Percentiles rank a stretch among this genome's conserved stretches.
Evolutionary conservation across 2,797 vertebrate genomes (phyloP).

Genomic region (Anabas testudineus): DNA sequence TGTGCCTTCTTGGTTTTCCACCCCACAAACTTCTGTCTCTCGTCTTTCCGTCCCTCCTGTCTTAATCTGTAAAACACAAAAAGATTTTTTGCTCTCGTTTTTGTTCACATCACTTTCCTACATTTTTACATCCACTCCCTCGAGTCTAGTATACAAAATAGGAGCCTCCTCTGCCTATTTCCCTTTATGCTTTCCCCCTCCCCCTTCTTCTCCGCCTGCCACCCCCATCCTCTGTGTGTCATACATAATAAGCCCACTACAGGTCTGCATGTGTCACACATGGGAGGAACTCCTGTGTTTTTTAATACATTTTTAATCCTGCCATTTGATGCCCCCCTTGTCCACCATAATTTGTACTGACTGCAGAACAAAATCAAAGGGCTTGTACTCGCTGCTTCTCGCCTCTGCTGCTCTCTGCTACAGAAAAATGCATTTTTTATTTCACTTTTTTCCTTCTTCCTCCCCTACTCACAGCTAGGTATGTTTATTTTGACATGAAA

Average conservation of each 20-base stretch:
- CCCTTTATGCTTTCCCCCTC: constrained; percentile 41
- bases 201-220: constrained; percentile 16
- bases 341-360: constrained; percentile 84
- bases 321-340: constrained; percentile 82
- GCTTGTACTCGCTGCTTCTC: constrained; percentile 67
- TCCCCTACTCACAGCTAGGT: constrained; percentile 60
- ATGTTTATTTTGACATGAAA: constrained; percentile 81
- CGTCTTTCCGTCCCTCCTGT: constrained; percentile 17
- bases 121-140: constrained; percentile 22
- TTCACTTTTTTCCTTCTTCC: constrained; percentile 18
- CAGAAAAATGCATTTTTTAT: constrained; percentile 75
- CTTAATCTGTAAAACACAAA: constrained; percentile 26
- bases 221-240: constrained; percentile 63
- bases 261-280: constrained; percentile 78
- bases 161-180: constrained; percentile 45
- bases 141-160: constrained; percentile 50
- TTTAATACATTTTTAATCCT: constrained; percentile 85
- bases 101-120: constrained; percentile 37
- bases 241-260: constrained; percentile 75
- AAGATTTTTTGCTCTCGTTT: constrained; percentile 27
- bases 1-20: background rate
- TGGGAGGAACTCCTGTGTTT: constrained; percentile 82
- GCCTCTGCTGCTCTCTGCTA: constrained; percentile 67
- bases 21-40: constrained; percentile 6
- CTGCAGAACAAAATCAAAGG: constrained; percentile 84